Base-by-base conservation (phyloP, 2,113 vertebrate species). In the Chaenocephalus aceratus region DNA sequence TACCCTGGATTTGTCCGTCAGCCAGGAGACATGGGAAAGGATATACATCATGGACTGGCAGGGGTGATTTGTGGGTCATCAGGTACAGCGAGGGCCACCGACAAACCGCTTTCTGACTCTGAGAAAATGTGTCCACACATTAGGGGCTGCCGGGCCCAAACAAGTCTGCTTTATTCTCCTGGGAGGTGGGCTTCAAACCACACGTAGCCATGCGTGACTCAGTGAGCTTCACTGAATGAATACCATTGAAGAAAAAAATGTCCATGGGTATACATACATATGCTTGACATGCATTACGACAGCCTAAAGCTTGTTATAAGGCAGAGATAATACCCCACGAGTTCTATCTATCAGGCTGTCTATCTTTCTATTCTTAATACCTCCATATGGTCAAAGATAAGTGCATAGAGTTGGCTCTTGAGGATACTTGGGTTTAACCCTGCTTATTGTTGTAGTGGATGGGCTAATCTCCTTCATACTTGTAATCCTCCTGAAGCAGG, bases 71-170 rank as follows among this genome's bases (percentile, higher is more conserved):
- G 69, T 4, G 72, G 89, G 90, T 90, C 79, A 90, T 85, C 83
- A 75, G 82, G 85, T 88, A 79, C 68, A 49, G 36, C 1, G 18
- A 69, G 74, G 71, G 76, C 84, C 84, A 90, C 77, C 74, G 46
- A 85, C 86, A 82, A 77, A 79, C 57, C 63, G 74, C 78, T 85
- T 73, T 88, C 75, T 86, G 82, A 92, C 79, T 88, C 34, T 61
- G 77, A 80, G 84, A 82, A 90, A 94, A 92, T 86, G 78, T 85
- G 90, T 90, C 86, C 58, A 90, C 86, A 88, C 88, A 90, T 93
- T 90, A 88, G 58, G 36, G 36, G 69, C 76, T 71, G 84, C 45
- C 18, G 21, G 58, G 61, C 41, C 72, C n/a, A 62, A 77, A 81
- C 82, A 83, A 77, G 84, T 74, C 63, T 14, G 74, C 84, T 86